Evolutionary conservation across 1,140 invertebrate species (phyloP).

Genomic region (Diuraphis noxia): DNA sequence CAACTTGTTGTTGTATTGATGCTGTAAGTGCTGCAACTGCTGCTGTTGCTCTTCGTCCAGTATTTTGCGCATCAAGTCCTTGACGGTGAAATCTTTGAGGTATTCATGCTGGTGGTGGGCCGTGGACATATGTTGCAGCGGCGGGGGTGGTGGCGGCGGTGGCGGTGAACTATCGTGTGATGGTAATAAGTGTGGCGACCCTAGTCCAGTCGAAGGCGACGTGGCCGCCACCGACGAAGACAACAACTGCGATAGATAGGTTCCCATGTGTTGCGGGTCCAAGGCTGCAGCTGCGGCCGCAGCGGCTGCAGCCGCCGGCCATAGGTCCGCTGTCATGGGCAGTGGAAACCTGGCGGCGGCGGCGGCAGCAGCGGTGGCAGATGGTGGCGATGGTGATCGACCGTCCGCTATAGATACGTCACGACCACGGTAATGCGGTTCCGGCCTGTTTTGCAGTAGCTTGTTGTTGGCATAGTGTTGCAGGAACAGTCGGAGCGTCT

Average conservation of each 20-base stretch:
- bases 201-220: background rate
- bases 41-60: slow-evolving; percentile 55
- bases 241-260: slow-evolving; percentile 12
- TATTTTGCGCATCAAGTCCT: slow-evolving; percentile 55
- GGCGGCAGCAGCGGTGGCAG: background rate
- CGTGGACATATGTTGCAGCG: slow-evolving; percentile 51
- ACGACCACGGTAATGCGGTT: background rate
- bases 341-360: slow-evolving; percentile 16
- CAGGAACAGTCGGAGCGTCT: slow-evolving; percentile 22
- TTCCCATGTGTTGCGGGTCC: slow-evolving; percentile 26
- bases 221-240: background rate
- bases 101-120: slow-evolving; percentile 57
- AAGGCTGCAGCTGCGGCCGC: background rate
- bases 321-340: background rate
- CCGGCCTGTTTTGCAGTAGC: background rate
- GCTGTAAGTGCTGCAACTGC: slow-evolving; percentile 18
- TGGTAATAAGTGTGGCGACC: slow-evolving; percentile 57
- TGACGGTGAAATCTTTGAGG: slow-evolving; percentile 57
- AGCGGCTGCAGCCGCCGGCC: slow-evolving; percentile 12
- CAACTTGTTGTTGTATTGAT: slow-evolving; percentile 29
- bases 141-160: slow-evolving; percentile 57
- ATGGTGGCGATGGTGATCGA: background rate
- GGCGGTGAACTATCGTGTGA: slow-evolving; percentile 57
- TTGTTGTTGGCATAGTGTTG: slow-evolving; percentile 37
- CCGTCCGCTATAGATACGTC: background rate